Evolutionary conservation across 2,888 invertebrate genomes (phyloP).

Genomic region (Limenitis arthemis): DNA sequence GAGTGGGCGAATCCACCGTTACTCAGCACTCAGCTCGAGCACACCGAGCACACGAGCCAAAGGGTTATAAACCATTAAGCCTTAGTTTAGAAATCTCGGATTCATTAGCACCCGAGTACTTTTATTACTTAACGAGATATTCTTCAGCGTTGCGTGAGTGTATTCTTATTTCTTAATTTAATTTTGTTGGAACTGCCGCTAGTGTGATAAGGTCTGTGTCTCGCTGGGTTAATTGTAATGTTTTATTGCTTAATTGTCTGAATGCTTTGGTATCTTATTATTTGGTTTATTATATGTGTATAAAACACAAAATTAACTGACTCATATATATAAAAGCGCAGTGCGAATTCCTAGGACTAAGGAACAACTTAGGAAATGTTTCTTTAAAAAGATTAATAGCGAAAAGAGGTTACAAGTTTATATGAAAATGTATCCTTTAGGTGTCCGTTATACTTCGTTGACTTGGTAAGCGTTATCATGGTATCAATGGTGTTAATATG

Average conservation of each 20-base stretch:
- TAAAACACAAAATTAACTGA: no score
- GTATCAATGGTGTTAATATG: no score
- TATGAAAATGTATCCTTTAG: no score
- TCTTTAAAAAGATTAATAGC: no score
- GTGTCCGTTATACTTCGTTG: no score
- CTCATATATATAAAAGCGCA: no score
- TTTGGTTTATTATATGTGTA: not conserved
- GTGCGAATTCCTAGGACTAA: no score
- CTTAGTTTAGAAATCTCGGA: constrained; percentile 11
- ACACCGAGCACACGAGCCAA: constrained; percentile 24
- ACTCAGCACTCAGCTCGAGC: constrained; percentile 28
- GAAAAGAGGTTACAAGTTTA: no score
- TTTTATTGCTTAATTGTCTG: constrained; percentile 5
- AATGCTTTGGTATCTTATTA: not conserved
- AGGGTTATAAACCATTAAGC: constrained; percentile 19
- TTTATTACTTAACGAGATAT: constrained; percentile 12
- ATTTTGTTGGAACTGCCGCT: constrained; percentile 12
- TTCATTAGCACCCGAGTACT: constrained; percentile 13
- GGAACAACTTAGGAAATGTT: no score
- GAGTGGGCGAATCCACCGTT: constrained; percentile 65
- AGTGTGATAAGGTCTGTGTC: constrained; percentile 7
- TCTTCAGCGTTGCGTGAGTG: constrained; percentile 12
- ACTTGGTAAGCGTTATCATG: no score
- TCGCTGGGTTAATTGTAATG: constrained; percentile 7
- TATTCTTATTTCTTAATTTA: constrained; percentile 7